Evolutionary conservation across 2,888 invertebrate genomes (phyloP).

Genomic region (Hemistola chrysoprasaria): DNA sequence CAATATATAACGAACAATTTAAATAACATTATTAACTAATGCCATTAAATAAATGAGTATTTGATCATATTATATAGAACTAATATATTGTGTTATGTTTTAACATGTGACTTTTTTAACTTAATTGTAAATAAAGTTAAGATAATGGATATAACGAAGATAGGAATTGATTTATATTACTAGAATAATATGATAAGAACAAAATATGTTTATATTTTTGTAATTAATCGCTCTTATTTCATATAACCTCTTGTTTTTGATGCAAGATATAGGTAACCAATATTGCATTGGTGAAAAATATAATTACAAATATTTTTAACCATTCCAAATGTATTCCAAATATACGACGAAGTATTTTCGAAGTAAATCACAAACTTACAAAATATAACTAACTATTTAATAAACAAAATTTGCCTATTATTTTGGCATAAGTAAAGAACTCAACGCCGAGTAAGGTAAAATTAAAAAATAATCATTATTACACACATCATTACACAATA

Average conservation of each 20-base stretch:
- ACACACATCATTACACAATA: no score
- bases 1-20: conserved; percentile 26
- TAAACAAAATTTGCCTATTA: no score
- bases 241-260: conserved; percentile 1
- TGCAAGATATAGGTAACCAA: background rate
- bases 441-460: no score
- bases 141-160: conserved; percentile 23
- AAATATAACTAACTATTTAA: no score
- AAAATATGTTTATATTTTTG: conserved; percentile 43
- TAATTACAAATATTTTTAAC: conserved; percentile 19
- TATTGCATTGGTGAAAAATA: background rate
- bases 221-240: conserved; percentile 10
- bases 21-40: background rate
- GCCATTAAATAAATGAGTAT: background rate
- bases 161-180: conserved; percentile 46
- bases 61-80: conserved; percentile 19
- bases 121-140: conserved; percentile 21
- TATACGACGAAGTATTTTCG: conserved; percentile 10
- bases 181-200: conserved; percentile 30
- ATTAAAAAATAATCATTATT: no score
- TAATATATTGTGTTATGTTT: conserved; percentile 35
- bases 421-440: no score
- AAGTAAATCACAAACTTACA: no score
- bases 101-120: conserved; percentile 28
- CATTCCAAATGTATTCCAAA: conserved; percentile 38